A percentile compares a stretch with the other conserved stretches of the same genome.
Evolutionary conservation across 2,113 vertebrate species (phyloP).

Genomic region (Tupaia chinensis): DNA sequence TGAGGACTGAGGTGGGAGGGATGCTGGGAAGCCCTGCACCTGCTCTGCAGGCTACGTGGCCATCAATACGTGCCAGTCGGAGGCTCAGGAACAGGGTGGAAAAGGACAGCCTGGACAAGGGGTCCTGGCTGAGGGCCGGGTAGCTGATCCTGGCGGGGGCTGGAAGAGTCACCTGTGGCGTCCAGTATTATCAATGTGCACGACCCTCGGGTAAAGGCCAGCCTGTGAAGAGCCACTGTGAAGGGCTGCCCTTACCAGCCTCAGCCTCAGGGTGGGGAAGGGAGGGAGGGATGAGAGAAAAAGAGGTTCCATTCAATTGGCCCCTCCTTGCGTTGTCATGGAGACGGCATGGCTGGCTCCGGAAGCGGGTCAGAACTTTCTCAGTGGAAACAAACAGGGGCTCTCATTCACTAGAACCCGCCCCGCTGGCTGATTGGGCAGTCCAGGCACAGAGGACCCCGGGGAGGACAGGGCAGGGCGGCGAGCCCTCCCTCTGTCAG

Average conservation of each 20-base stretch:
- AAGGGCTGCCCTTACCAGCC: constrained; percentile 79
- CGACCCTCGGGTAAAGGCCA: constrained; percentile 79
- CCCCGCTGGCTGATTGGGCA: fast-evolving
- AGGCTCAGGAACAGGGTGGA: constrained; percentile 69
- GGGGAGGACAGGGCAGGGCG: background rate
- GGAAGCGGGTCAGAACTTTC: constrained; percentile 90
- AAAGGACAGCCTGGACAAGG: constrained; percentile 66
- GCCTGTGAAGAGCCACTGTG: constrained; percentile 66
- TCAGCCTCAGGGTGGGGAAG: constrained; percentile 71
- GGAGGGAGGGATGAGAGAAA: constrained; percentile 74
- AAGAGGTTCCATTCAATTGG: constrained; percentile 92
- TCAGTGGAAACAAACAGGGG: constrained; percentile 87
- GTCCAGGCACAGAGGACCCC: background rate
- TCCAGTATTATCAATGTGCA: constrained; percentile 83
- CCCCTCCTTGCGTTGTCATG: constrained; percentile 93
- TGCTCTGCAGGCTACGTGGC: constrained; percentile 54
- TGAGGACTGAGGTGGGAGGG: background rate
- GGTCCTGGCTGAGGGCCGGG: background rate
- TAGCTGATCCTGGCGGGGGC: constrained; percentile 75
- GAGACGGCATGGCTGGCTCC: constrained; percentile 82
- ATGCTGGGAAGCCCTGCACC: background rate
- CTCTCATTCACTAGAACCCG: constrained; percentile 25
- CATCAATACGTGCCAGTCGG: background rate
- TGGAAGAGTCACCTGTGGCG: constrained; percentile 67
- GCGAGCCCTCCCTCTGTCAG: background rate